Conservation (phyloP, 2,797 vertebrate genomes). For the Xenops minutus region DNA sequence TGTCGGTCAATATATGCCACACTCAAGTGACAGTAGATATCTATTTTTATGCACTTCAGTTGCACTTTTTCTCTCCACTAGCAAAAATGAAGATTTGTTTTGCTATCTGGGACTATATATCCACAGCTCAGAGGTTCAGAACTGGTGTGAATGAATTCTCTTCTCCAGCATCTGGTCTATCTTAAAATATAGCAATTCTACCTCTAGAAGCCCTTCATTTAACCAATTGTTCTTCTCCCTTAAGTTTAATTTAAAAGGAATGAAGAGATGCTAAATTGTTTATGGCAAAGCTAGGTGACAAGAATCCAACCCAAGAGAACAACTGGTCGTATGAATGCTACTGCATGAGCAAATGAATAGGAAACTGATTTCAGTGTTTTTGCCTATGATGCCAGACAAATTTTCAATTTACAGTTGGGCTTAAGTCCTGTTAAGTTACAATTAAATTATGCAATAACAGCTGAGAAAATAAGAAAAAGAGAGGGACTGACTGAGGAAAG, state of each 20-base stretch:
- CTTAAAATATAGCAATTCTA: background rate
- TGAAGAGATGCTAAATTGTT: background rate
- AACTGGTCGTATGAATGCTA: background rate
- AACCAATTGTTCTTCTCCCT: background rate
- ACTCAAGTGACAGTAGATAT: background rate
- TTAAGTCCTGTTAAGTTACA: background rate
- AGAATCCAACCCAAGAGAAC: background rate
- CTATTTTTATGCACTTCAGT: background rate
- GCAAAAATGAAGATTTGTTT: background rate
- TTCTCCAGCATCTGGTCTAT: background rate
- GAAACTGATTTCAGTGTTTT: background rate
- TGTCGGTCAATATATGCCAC: background rate
- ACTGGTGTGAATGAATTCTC: background rate
- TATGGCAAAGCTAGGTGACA: background rate
- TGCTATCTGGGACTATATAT: rapidly evolving
- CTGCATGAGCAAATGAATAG: background rate
- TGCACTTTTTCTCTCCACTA: background rate
- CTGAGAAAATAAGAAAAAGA: background rate
- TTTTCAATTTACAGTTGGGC: background rate
- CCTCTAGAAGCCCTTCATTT: background rate
- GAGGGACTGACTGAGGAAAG: background rate
- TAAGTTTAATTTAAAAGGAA: background rate
- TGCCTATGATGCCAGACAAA: background rate
- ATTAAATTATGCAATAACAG: background rate
- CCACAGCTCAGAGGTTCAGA: background rate